phyloP scores from a whole-genome alignment of 2,113 vertebrate genomes.

The Chauna torquata region DNA sequence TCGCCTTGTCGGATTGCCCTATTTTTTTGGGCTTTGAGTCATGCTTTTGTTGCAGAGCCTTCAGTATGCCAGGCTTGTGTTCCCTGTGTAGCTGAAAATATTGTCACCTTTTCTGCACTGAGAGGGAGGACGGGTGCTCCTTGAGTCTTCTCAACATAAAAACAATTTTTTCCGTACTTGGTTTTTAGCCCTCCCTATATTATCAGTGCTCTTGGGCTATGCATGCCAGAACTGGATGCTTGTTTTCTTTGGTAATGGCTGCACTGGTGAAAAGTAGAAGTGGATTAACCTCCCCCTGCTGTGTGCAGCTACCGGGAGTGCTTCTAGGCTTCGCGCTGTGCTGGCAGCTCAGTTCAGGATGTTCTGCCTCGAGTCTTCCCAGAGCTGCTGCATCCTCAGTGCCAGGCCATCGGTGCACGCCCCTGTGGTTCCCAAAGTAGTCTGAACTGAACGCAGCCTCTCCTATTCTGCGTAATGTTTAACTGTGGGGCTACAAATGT shows the following conservation, averaged over 20 bases:
- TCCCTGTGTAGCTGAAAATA: neutral
- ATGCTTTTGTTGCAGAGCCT: neutral
- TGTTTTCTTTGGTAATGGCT: neutral
- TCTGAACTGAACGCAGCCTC: neutral
- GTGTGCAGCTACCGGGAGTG: neutral
- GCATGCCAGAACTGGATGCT: neutral
- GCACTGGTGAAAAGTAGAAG: neutral
- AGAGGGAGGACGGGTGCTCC: neutral
- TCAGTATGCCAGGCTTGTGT: neutral
- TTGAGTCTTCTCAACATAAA: neutral
- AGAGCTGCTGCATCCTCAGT: neutral
- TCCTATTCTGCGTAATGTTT: accelerated
- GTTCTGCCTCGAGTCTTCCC: neutral
- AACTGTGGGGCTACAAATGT: neutral
- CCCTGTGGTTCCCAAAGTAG: neutral
- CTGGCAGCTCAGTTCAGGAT: neutral
- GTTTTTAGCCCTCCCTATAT: neutral
- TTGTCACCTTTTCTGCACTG: neutral
- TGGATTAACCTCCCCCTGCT: neutral
- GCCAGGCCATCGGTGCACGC: accelerated
- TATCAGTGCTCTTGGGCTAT: neutral
- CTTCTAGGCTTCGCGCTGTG: neutral
- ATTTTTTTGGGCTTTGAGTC: neutral
- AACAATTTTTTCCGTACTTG: neutral
- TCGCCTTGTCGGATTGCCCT: neutral